Conservation (phyloP, 2,797 vertebrate genomes). For the Toxotes lorentzi region DNA sequence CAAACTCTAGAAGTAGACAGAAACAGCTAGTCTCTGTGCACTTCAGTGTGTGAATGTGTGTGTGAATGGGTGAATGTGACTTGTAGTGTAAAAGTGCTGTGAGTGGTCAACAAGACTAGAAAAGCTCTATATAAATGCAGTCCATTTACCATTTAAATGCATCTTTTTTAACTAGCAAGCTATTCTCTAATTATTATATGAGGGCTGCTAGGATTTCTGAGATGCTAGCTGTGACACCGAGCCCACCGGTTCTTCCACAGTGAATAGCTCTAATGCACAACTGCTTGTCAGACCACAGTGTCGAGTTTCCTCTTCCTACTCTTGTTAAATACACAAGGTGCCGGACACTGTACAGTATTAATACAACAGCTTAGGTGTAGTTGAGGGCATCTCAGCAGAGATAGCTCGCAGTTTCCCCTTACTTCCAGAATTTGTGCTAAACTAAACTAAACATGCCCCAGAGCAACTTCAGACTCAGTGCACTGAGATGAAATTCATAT, state of each 20-base stretch:
- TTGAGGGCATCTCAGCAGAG: neutral
- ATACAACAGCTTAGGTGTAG: neutral
- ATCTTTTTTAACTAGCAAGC: no score
- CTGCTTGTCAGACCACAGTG: neutral
- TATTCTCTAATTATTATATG: no score
- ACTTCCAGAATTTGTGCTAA: neutral
- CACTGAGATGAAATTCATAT: neutral
- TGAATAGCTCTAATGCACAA: neutral
- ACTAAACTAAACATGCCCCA: neutral
- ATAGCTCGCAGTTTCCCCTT: neutral
- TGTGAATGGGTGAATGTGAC: no score
- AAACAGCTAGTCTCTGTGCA: no score
- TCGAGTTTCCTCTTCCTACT: neutral
- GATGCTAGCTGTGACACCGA: no score
- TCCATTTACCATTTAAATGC: no score
- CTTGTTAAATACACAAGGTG: no score
- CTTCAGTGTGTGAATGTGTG: no score
- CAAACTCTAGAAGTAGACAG: neutral
- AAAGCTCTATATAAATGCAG: no score
- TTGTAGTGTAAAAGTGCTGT: no score
- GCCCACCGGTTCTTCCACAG: neutral
- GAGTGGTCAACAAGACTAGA: no score
- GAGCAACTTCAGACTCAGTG: neutral
- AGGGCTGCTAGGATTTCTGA: no score
- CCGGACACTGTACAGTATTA: neutral